phyloP scores from a whole-genome alignment of 2,888 invertebrate species.

The Drosophila lutescens region DNA sequence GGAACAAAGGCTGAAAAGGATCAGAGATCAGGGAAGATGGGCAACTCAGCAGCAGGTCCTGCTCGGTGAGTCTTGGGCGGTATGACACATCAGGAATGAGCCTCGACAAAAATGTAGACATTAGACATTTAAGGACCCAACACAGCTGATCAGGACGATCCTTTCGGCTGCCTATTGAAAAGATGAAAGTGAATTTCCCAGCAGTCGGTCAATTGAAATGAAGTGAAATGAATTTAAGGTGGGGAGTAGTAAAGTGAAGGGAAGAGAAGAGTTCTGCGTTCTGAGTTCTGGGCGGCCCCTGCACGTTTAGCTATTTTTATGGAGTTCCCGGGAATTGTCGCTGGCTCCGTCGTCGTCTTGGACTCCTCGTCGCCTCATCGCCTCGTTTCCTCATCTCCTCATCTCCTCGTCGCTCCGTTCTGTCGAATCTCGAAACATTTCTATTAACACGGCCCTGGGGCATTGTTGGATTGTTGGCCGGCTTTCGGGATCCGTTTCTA shows the following conservation, averaged over 20 bases:
- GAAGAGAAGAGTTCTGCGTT: conserved; percentile 48
- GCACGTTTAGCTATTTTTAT: conserved; percentile 77
- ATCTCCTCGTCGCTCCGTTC: conserved; percentile 8
- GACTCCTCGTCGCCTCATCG: conserved; percentile 10
- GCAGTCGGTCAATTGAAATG: conserved; percentile 64
- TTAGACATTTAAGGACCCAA: conserved; percentile 71
- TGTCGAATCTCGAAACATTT: conserved; percentile 57
- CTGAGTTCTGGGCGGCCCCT: conserved; percentile 70
- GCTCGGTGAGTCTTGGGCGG: conserved; percentile 56
- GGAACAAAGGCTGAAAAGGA: conserved; percentile 57
- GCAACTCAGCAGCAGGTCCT: conserved; percentile 26
- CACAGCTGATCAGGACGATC: conserved; percentile 49
- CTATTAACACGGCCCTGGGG: conserved; percentile 66
- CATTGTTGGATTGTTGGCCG: conserved; percentile 62
- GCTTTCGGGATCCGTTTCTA: conserved; percentile 36
- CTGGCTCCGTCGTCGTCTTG: conserved; percentile 32
- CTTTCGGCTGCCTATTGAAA: conserved; percentile 55
- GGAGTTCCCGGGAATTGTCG: conserved; percentile 73
- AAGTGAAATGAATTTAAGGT: conserved; percentile 59
- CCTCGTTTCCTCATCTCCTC: too few relatives aligned
- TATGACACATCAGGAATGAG: conserved; percentile 73
- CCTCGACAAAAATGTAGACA: conserved; percentile 26
- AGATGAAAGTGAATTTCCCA: conserved; percentile 72
- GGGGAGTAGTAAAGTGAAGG: background rate
- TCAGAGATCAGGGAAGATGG: conserved; percentile 49